Conservation (phyloP, 2,797 vertebrate genomes). For the Rhabdomys pumilio region DNA sequence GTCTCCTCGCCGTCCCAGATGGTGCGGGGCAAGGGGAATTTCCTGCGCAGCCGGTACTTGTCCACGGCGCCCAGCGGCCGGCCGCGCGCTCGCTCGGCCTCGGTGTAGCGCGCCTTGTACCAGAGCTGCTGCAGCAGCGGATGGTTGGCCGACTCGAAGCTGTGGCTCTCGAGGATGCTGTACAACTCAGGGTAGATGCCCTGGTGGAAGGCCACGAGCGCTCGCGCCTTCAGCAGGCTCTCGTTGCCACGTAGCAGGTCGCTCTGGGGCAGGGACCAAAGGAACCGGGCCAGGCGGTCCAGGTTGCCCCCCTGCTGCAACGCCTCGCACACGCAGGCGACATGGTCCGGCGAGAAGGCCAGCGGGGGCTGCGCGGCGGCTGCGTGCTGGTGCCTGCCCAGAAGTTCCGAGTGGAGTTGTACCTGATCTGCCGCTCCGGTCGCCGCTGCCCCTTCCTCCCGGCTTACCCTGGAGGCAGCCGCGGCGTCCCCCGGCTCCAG, state of each 20-base stretch:
- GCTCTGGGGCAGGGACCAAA: constrained; percentile 98
- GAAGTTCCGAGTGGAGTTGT: constrained; percentile 94
- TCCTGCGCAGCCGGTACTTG: constrained; percentile 98
- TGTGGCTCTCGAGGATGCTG: constrained; percentile 98
- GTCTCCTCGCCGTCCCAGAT: constrained; percentile 99
- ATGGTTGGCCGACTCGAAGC: constrained; percentile 97
- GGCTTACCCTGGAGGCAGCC: constrained; percentile 82
- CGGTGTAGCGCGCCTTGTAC: constrained; percentile 99
- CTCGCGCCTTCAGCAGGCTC: constrained; percentile 98
- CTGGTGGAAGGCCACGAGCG: constrained; percentile 98
- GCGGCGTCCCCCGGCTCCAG: constrained; percentile 93
- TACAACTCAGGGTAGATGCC: constrained; percentile 98
- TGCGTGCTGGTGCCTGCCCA: constrained; percentile 91
- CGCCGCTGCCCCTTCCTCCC: constrained; percentile 81
- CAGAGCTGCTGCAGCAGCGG: constrained; percentile 98
- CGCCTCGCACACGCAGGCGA: constrained; percentile 99
- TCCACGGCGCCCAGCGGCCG: constrained; percentile 98
- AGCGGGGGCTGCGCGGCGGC: constrained; percentile 93
- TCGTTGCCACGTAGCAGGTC: constrained; percentile 99
- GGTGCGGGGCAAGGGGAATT: constrained; percentile 98
- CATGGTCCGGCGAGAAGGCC: constrained; percentile 98
- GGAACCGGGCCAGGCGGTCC: constrained; percentile 98
- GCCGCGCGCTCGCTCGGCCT: constrained; percentile 98
- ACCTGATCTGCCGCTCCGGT: constrained; percentile 86
- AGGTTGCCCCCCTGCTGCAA: constrained; percentile 99